Evolutionary conservation across 2,797 vertebrate species (phyloP).

Genomic region (Poeciliopsis turneri): DNA sequence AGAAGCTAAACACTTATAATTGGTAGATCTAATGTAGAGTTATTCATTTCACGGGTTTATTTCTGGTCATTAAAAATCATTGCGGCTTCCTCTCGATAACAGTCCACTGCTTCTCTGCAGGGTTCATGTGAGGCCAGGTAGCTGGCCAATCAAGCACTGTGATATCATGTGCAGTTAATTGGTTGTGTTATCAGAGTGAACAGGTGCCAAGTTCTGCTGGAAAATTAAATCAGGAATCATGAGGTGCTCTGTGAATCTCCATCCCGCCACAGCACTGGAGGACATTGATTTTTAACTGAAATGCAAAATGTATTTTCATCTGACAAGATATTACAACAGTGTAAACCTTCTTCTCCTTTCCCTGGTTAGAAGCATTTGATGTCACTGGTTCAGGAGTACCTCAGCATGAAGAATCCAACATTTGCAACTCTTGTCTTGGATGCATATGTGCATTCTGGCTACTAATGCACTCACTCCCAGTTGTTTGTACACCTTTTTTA

Average conservation of each 20-base stretch:
- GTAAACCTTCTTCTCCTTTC: not conserved
- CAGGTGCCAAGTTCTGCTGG: not conserved
- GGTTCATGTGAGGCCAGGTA: not conserved
- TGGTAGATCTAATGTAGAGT: not conserved
- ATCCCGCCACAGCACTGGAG: not conserved
- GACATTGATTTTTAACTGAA: not conserved
- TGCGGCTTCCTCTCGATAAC: not conserved
- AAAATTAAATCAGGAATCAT: not conserved
- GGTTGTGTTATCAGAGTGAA: not conserved
- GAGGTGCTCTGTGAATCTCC: not conserved
- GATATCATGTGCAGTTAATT: not conserved
- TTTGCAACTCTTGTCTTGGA: not conserved
- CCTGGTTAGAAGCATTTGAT: not conserved
- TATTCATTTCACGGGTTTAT: not conserved
- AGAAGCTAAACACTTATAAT: not conserved
- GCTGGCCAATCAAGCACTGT: not conserved
- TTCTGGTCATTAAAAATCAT: not conserved
- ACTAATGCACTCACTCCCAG: not conserved
- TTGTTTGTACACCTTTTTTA: not conserved
- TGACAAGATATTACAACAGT: not conserved
- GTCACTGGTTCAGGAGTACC: not conserved
- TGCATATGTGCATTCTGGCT: not conserved
- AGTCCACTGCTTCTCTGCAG: not conserved
- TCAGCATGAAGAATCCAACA: not conserved
- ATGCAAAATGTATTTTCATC: not conserved